Percentiles rank a stretch among this genome's conserved stretches.
phyloP scores from a whole-genome alignment of 35 echinoderm and acorn worm genomes.

The Stichopus chloronotus region DNA sequence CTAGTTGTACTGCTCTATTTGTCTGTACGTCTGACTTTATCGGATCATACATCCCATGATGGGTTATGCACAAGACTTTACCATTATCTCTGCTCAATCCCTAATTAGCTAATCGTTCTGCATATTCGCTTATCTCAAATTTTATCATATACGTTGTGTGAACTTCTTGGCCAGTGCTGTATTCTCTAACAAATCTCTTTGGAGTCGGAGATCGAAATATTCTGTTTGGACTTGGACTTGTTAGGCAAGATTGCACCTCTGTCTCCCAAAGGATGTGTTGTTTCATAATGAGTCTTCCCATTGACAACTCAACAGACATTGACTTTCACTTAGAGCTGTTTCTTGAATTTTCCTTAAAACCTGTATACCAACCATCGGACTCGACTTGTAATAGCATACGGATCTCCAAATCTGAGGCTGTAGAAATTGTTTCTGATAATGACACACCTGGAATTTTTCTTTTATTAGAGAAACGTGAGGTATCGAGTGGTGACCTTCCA shows the following conservation, averaged over 20 bases:
- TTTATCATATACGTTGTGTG: slow-evolving; percentile 31
- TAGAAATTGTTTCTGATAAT: too few relatives aligned
- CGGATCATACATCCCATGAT: slow-evolving; percentile 33
- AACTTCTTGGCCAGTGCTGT: slow-evolving; percentile 29
- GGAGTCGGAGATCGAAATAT: background rate
- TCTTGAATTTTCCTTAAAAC: background rate
- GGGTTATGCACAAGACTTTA: slow-evolving; percentile 22
- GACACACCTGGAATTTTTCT: too few relatives aligned
- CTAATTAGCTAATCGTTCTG: slow-evolving; percentile 26
- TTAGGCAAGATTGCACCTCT: slow-evolving; percentile 36
- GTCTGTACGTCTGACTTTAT: slow-evolving; percentile 32
- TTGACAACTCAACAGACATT: slow-evolving; percentile 19
- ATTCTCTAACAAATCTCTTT: slow-evolving; percentile 12
- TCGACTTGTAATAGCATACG: too few relatives aligned
- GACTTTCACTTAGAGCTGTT: background rate
- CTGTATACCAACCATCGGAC: too few relatives aligned
- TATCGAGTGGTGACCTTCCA: too few relatives aligned
- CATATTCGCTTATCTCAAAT: slow-evolving; percentile 53
- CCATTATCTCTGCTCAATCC: slow-evolving; percentile 25
- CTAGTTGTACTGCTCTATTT: slow-evolving; percentile 24
- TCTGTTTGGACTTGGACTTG: slow-evolving; percentile 50
- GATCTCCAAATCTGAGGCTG: too few relatives aligned
- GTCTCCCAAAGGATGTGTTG: slow-evolving; percentile 10
- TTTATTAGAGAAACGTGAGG: too few relatives aligned
- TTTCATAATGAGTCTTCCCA: slow-evolving; percentile 39